Base-by-base conservation (phyloP, 2,113 vertebrate genomes). In the Mionectes macconnelli region DNA sequence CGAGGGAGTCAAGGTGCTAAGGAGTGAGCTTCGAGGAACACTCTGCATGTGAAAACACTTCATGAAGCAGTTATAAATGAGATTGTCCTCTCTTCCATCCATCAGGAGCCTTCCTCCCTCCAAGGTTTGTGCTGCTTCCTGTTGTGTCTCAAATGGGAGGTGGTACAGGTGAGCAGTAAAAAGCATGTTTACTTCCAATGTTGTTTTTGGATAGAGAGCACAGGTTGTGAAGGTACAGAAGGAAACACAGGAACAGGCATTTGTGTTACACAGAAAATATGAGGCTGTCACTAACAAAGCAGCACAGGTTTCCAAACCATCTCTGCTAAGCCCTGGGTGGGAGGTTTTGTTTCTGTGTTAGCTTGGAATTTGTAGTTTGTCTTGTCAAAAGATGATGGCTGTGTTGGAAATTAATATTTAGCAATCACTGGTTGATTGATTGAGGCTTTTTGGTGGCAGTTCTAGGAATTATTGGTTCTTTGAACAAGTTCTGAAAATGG, bases 261-360 rank as follows among this genome's bases (percentile, higher is more conserved):
- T 4, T 9, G 10, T n/a, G 55, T 80, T 30, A 27, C 33, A 4
- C 63, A 28, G 23, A 40, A 22, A 33, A 56, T 21, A 18, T 1
- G 1, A 44, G 24, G 52, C 50, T 44, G 8, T 21, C 0, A 0
- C 7, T 50, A 13, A 21, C 35, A 21, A 69, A 57, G 44, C 66
- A 56, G 21, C 3, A 3, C 17, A 50, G n/a, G 28, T 62, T 95
- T 57, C 47, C 28, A 63, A 87, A 35, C 47, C 4, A 11, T 37
- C 25, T 63, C 24, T 35, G n/a, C 45, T 52, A 27, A 62, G 42
- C 24, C 19, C 11, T 0, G 0, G 3, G 14, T 22, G 11, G 27
- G 57, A 86, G 22, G 23, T 22, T 53, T 33, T n/a, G 15, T 39
- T 91, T 64, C 45, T 69, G 9, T 18, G 40, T 55, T 8, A 0